phyloP scores from a whole-genome alignment of 2,113 vertebrate species.

The Mus musculus region GRCm39 chr1:193176001-193176500 shows the following conservation, averaged over 20 bases:
- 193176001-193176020: too few relatives aligned
- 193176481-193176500: not conserved
- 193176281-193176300: not conserved
- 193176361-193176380: too few relatives aligned
- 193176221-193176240: not conserved
- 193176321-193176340: too few relatives aligned
- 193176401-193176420: not conserved
- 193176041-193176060: too few relatives aligned
- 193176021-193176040: too few relatives aligned
- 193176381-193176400: not conserved
- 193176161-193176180: not conserved
- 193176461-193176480: not conserved
- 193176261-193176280: not conserved
- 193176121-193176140: not conserved
- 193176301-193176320: not conserved
- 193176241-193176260: not conserved
- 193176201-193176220: not conserved
- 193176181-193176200: not conserved
- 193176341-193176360: not conserved
- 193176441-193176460: not conserved
- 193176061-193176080: not conserved
- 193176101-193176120: not conserved
- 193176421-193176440: not conserved
- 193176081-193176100: not conserved
- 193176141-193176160: not conserved